Evolutionary conservation across 53 echinoderm and acorn worm species (phyloP), one percentile per base, ranked within the genome.

Genomic region (Stichopus horrens): DNA sequence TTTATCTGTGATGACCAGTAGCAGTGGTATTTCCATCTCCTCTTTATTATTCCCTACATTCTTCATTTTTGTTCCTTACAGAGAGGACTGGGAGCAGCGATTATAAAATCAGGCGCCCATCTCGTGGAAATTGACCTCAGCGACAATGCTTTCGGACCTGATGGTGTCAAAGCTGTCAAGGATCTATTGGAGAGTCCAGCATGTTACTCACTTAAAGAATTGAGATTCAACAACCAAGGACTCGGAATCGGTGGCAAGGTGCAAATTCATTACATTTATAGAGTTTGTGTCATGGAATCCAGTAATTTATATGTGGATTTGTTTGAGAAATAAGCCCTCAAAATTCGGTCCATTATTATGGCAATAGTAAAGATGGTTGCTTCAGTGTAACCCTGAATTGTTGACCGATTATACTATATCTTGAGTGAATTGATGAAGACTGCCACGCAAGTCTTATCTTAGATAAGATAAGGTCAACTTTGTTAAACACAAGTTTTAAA

Each of bases 181-280:
- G 93, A 97, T 60, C 86, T 97, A 20, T 75, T 97, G 18, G 93
- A 95, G 91, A 97, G 95, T 79, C 63, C 90, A 59, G 93, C 97
- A 0, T 95, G 97, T 54, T 97, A 97, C 83, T 89, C 92, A 0
- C 75, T 97, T 55, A 89, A 92, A 85, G 97, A 97, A 77, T 87
- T 97, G 76, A 97, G 93, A 90, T 95, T 96, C 76, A 97, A 97
- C 86, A 97, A 97, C 89, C 95, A 97, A 86, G 97, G 97, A 22
- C 88, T 97, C 53, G 97, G 97, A 52, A 94, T 97, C 19, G 97
- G 97, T 59, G 97, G 97, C 65, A 97, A 97, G 94, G 96, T 96
- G 90, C 9, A 16, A 22, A 76, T 9, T 21, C 5, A 52, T 14
- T 11, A 3, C 1, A n/a, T 11, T 67, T 11, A 67, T 67, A n/a